Evolutionary conservation across 2,888 invertebrate species (phyloP).

Genomic region (Nudaria mundana): DNA sequence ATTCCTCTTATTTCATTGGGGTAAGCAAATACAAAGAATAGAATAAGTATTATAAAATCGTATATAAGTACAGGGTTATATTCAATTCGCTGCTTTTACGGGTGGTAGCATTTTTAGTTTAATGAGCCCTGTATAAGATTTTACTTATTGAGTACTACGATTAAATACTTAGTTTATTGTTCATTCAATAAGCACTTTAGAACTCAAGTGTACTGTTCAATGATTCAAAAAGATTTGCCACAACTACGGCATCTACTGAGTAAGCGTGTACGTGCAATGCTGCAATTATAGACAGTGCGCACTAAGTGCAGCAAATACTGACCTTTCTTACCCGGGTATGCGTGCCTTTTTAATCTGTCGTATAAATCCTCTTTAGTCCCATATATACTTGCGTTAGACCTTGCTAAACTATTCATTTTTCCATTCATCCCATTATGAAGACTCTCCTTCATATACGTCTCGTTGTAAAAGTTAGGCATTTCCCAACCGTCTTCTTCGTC

Average conservation of each 20-base stretch:
- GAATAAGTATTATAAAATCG: too few relatives aligned
- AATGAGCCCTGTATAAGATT: too few relatives aligned
- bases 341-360: conserved; percentile 96
- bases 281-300: conserved; percentile 47
- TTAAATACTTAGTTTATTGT: too few relatives aligned
- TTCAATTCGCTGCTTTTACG: too few relatives aligned
- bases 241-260: neutral
- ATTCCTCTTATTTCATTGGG: too few relatives aligned
- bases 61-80: too few relatives aligned
- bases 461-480: conserved; percentile 98
- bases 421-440: conserved; percentile 91
- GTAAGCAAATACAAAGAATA: too few relatives aligned
- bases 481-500: conserved; percentile 98
- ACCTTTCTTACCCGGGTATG: conserved; percentile 97
- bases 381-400: conserved; percentile 96
- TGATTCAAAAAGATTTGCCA: neutral
- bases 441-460: conserved; percentile 97
- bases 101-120: too few relatives aligned
- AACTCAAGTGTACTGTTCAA: too few relatives aligned
- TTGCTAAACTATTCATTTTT: conserved; percentile 95
- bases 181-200: too few relatives aligned
- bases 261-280: conserved; percentile 33
- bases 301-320: conserved; percentile 73
- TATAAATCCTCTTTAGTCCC: conserved; percentile 97
- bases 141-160: too few relatives aligned